These are phyloP conservation scores for Drosophila kepulauana DNA, from an alignment of 1,140 invertebrate genomes.

Conservation along the genomic window DNA sequence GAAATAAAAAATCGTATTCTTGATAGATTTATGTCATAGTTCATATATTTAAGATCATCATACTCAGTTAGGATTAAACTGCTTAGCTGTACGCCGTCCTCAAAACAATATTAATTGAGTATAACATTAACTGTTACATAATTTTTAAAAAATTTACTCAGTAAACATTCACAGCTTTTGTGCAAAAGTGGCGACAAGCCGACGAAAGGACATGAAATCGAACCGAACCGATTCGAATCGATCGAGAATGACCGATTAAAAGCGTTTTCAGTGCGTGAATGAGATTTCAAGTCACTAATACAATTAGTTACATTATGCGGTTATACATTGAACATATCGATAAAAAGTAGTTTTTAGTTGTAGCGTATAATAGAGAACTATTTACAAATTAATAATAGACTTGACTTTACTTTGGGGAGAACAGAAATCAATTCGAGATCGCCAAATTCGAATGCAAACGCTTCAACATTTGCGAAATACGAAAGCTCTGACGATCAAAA, in stretches of 20 bases:
- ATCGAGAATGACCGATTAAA: slow-evolving; percentile 47
- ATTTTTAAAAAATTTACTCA: slow-evolving; percentile 75
- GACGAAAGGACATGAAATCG: slow-evolving; percentile 59
- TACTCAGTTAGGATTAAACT: slow-evolving; percentile 32
- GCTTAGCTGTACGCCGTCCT: slow-evolving; percentile 16
- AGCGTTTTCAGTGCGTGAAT: slow-evolving; percentile 53
- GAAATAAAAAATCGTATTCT: slow-evolving; percentile 4
- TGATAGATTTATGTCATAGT: slow-evolving; percentile 39
- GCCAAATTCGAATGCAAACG: slow-evolving; percentile 45
- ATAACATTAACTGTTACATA: slow-evolving; percentile 57
- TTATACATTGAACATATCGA: slow-evolving; percentile 59
- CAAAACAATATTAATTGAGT: slow-evolving; percentile 33
- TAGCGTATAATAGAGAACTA: slow-evolving; percentile 53
- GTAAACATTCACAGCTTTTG: slow-evolving; percentile 82
- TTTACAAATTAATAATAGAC: slow-evolving; percentile 61
- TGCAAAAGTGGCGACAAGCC: slow-evolving; percentile 64
- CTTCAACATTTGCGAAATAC: slow-evolving; percentile 65
- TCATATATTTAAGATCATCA: slow-evolving; percentile 53
- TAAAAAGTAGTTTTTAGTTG: slow-evolving; percentile 11
- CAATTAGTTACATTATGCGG: slow-evolving; percentile 56
- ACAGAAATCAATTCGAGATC: slow-evolving; percentile 19
- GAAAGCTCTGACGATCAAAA: slow-evolving; percentile 29
- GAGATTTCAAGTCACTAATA: slow-evolving; percentile 68
- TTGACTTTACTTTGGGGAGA: slow-evolving; percentile 28
- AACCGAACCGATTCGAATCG: slow-evolving; percentile 42